phyloP scores from a whole-genome alignment of 2,888 invertebrate species.

The Fragum fragum region DNA sequence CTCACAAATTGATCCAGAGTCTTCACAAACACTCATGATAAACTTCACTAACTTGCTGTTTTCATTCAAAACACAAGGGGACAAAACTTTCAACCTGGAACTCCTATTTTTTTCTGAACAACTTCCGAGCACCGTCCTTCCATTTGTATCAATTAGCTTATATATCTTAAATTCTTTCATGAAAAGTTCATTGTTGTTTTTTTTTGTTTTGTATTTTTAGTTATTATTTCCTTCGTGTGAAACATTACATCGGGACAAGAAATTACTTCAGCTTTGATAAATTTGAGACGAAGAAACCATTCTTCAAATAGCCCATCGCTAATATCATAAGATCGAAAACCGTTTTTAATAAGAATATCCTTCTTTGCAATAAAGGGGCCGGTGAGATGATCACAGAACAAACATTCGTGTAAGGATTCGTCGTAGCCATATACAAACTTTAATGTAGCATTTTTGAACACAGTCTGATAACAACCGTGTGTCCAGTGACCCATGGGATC shows the following conservation, averaged over 20 bases:
- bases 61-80: conserved; percentile 78
- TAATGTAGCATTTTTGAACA: conserved; percentile 78
- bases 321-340: conserved; percentile 66
- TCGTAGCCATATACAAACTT: conserved; percentile 79
- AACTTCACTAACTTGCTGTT: conserved; percentile 71
- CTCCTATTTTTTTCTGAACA: conserved; percentile 48
- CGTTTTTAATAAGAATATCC: conserved; percentile 58
- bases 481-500: conserved; percentile 78
- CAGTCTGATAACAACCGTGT: conserved; percentile 78
- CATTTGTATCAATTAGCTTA: conserved; percentile 64
- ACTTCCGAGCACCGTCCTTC: conserved; percentile 64
- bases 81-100: conserved; percentile 51
- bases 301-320: conserved; percentile 76
- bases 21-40: conserved; percentile 71
- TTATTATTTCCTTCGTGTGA: conserved; percentile 54
- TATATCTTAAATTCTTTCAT: conserved; percentile 60
- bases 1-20: conserved; percentile 76
- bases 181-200: conserved; percentile 44
- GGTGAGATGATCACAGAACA: conserved; percentile 81
- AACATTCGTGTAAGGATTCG: conserved; percentile 80
- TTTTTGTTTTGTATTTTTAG: no score
- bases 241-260: conserved; percentile 85
- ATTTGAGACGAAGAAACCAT: conserved; percentile 78
- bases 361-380: conserved; percentile 80
- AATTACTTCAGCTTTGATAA: conserved; percentile 62